phyloP scores from a whole-genome alignment of 2,888 invertebrate species.

The Vannuccia rotundouncinata region DNA sequence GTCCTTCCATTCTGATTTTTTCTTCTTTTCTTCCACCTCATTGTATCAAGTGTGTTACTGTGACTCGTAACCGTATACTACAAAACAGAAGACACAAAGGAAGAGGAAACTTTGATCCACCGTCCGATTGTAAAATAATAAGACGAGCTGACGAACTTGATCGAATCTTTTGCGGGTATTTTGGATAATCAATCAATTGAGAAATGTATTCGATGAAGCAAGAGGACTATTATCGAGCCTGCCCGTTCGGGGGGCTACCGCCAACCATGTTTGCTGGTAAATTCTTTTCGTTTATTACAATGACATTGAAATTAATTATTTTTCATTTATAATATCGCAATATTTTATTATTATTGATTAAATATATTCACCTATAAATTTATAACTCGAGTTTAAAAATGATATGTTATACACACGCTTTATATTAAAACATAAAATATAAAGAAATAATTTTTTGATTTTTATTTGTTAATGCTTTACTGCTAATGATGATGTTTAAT shows the following conservation, averaged over 20 bases:
- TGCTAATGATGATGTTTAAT: no score
- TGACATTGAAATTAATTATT: no score
- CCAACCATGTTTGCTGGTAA: conserved; percentile 50
- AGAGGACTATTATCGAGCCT: conserved; percentile 51
- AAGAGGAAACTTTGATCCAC: not conserved
- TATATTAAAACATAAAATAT: no score
- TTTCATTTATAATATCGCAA: no score
- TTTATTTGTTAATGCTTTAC: no score
- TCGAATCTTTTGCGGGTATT: not conserved
- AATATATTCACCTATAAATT: no score
- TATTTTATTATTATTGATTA: no score
- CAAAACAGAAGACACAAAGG: not conserved
- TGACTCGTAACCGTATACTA: not conserved
- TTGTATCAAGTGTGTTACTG: not conserved
- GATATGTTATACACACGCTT: no score
- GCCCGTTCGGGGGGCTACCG: conserved; percentile 48
- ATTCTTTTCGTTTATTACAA: no score
- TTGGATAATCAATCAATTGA: not conserved
- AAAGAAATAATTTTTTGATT: no score
- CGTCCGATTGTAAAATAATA: not conserved
- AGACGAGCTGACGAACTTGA: not conserved
- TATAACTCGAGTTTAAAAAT: no score
- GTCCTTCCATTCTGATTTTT: no score
- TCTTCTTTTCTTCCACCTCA: not conserved
- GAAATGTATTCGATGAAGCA: conserved; percentile 50